Evolutionary conservation across 1,140 invertebrate species (phyloP).

Genomic region (Zaprionus inermis): DNA sequence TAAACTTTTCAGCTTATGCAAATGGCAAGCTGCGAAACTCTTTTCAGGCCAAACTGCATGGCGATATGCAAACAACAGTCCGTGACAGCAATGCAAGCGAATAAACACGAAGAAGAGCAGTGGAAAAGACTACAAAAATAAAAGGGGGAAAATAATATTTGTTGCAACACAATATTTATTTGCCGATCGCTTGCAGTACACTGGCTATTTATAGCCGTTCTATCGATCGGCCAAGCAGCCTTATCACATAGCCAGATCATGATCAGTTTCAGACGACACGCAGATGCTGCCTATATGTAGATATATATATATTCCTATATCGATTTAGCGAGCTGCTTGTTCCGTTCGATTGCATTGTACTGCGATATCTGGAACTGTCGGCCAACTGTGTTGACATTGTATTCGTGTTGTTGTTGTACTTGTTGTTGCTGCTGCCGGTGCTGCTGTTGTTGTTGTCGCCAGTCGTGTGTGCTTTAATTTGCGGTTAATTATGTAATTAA

Average conservation of each 20-base stretch:
- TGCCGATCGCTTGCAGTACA: background rate
- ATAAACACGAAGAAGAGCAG: background rate
- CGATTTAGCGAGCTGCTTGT: conserved; percentile 5
- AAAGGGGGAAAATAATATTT: conserved; percentile 68
- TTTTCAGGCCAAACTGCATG: background rate
- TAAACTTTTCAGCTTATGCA: conserved; percentile 17
- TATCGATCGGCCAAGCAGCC: background rate
- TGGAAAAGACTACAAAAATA: conserved; percentile 23
- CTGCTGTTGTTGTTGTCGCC: conserved; percentile 8
- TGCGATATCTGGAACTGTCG: conserved; percentile 6
- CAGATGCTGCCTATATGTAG: background rate
- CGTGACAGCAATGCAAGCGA: conserved; percentile 23
- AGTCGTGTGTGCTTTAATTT: conserved; percentile 71
- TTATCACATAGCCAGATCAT: background rate
- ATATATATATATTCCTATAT: background rate
- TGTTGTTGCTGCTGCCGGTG: conserved; percentile 27
- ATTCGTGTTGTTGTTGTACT: conserved; percentile 10
- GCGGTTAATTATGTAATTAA: conserved; percentile 78
- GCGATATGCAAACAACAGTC: conserved; percentile 11
- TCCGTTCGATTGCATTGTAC: conserved; percentile 21
- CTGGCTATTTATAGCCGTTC: conserved; percentile 10
- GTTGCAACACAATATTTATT: conserved; percentile 64
- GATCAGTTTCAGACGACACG: conserved; percentile 4
- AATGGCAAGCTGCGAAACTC: conserved; percentile 4
- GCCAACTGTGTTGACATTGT: conserved; percentile 64